These are phyloP conservation scores for Polyergus mexicanus DNA, from an alignment of 1,140 invertebrate genomes.

Conservation along the genomic window DNA sequence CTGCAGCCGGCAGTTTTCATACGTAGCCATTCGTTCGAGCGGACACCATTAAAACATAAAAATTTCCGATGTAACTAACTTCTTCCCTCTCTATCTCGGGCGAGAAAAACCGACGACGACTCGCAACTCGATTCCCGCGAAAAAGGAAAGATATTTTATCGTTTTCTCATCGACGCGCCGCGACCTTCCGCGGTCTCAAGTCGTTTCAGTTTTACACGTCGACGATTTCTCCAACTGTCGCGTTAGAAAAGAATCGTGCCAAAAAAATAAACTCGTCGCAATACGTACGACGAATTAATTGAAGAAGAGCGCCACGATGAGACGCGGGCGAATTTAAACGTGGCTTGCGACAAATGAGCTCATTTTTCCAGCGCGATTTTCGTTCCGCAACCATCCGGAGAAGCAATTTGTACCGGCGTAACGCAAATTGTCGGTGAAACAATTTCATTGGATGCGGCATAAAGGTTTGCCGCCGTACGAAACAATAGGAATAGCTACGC, in stretches of 20 bases:
- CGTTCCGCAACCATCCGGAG: constrained; percentile 25
- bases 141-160: constrained; percentile 31
- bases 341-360: constrained; percentile 49
- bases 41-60: constrained; percentile 43
- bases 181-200: neutral
- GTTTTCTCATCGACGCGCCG: constrained; percentile 12
- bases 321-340: constrained; percentile 32
- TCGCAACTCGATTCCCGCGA: constrained; percentile 38
- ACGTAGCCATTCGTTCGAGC: constrained; percentile 37
- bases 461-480: constrained; percentile 54
- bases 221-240: neutral
- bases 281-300: neutral
- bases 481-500: constrained; percentile 67
- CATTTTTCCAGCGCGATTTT: constrained; percentile 38
- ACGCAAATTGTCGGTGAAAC: constrained; percentile 70
- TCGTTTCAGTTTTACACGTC: neutral
- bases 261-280: neutral
- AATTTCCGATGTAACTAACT: constrained; percentile 30
- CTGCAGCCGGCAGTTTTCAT: constrained; percentile 52
- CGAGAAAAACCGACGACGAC: constrained; percentile 6
- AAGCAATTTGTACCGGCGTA: constrained; percentile 63
- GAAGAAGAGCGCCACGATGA: neutral
- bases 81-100: neutral
- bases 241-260: neutral
- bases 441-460: constrained; percentile 59